Evolutionary conservation across 2,113 vertebrate species (phyloP).

Genomic region (Rhinolophus sinicus): DNA sequence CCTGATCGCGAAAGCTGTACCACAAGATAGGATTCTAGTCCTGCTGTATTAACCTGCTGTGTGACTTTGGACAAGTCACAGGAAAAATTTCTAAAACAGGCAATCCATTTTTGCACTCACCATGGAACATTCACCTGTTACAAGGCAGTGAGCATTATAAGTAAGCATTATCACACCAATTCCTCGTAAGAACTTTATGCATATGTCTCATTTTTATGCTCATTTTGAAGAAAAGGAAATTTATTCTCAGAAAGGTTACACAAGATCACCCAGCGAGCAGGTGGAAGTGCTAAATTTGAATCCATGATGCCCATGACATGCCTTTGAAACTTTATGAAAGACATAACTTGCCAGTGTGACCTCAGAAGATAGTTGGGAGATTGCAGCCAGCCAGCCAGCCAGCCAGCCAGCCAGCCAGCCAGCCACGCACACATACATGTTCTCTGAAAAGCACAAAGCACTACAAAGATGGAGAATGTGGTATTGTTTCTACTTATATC

Average conservation of each 20-base stretch:
- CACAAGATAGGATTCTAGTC: background rate
- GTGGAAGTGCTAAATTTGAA: background rate
- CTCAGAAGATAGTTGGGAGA: background rate
- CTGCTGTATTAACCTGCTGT: background rate
- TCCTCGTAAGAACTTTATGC: background rate
- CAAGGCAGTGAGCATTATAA: background rate
- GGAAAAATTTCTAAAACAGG: background rate
- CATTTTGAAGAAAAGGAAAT: background rate
- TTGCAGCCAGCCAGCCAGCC: background rate
- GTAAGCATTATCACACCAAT: background rate
- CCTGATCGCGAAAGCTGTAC: background rate
- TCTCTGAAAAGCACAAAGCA: background rate
- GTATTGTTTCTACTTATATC: background rate
- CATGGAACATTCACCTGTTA: background rate
- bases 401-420: background rate
- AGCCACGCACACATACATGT: background rate
- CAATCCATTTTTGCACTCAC: background rate
- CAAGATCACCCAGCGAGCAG: background rate
- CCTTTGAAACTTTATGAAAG: background rate
- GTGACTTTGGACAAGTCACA: background rate
- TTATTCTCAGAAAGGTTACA: background rate
- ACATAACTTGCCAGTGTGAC: background rate
- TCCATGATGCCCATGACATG: rapidly evolving
- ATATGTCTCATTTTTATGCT: background rate
- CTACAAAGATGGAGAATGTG: background rate